Conservation (phyloP, 2,113 vertebrate species). For the Podocnemis expansa region DNA sequence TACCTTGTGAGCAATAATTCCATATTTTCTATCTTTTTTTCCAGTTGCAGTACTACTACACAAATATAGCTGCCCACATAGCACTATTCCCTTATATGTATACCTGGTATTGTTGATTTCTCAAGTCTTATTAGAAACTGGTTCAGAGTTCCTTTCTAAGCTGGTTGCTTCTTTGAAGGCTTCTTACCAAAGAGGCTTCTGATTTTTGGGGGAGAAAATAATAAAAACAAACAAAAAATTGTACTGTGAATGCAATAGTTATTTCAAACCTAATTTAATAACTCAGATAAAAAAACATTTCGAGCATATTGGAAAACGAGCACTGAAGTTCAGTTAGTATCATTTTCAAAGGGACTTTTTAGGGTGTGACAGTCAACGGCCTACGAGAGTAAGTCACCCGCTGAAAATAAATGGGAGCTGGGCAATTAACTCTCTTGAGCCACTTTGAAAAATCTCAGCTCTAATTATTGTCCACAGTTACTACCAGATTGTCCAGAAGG, state of each 20-base stretch:
- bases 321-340: neutral
- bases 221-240: too few relatives aligned
- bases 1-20: fast-evolving
- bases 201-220: neutral
- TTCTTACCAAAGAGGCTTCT: neutral
- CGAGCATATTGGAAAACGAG: neutral
- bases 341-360: neutral
- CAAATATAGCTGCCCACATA: neutral
- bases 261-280: neutral
- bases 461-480: neutral
- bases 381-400: neutral
- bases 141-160: neutral
- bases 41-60: neutral
- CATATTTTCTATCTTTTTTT: neutral
- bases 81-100: fast-evolving
- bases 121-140: neutral
- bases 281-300: neutral
- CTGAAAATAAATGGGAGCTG: neutral
- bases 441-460: neutral
- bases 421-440: neutral
- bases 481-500: neutral
- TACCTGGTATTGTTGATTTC: fast-evolving
- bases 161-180: neutral
- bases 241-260: neutral
- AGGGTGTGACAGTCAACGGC: neutral